Evolutionary conservation across 64 coral and sea anemone species (phyloP).

Genomic region (Stylophora pistillata): DNA sequence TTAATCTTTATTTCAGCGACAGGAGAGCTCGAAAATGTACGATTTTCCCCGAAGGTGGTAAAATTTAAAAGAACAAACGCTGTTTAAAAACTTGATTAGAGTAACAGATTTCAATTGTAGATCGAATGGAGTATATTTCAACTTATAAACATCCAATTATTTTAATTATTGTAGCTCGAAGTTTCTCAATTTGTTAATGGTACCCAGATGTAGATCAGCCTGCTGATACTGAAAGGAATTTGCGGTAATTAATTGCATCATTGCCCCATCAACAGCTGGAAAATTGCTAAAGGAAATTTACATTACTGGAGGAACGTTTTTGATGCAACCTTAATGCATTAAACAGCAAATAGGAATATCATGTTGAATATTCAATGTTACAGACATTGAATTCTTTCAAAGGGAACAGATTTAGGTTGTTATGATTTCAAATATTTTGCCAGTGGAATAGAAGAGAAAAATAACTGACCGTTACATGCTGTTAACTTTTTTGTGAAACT

Average conservation of each 20-base stretch:
- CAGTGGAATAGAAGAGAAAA: not conserved
- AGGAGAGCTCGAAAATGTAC: too few relatives aligned
- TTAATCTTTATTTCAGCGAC: too few relatives aligned
- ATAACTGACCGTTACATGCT: slow-evolving; percentile 8
- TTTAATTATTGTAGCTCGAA: not conserved
- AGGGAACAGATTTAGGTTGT: not conserved
- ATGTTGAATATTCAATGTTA: too few relatives aligned
- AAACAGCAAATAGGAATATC: too few relatives aligned
- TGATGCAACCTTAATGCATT: not conserved
- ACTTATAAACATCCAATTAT: not conserved
- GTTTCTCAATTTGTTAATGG: not conserved
- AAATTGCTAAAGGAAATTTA: not conserved
- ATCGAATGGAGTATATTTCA: not conserved
- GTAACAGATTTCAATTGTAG: not conserved
- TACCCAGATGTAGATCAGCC: not conserved
- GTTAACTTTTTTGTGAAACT: not conserved
- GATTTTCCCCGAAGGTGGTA: not conserved
- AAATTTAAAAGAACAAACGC: not conserved
- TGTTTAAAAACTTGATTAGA: not conserved
- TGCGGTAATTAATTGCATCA: not conserved
- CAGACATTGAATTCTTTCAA: not conserved
- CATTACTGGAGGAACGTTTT: not conserved
- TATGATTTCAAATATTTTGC: slow-evolving; percentile 4
- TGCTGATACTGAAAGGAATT: not conserved
- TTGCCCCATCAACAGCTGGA: not conserved